Base-by-base conservation (phyloP, 2,888 invertebrate genomes). In the Sipha maydis region DNA sequence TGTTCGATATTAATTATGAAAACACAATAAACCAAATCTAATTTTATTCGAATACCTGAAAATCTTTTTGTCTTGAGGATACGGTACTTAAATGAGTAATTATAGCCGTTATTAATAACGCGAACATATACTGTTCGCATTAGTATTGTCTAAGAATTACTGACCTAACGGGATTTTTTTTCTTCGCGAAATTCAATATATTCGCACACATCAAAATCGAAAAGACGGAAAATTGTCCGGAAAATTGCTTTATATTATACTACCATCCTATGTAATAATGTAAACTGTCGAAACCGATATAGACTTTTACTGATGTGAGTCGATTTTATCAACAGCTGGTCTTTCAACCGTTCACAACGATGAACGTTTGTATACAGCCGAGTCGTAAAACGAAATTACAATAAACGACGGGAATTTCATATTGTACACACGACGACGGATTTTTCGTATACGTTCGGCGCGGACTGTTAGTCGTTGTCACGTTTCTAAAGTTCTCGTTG, bases 321-420 rank as follows among this genome's bases (percentile, higher is more conserved):
- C 28, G 31, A 71, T 31, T 28, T 71, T 71, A 61, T 71, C 4
- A 71, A 71, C 71, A 28, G 71, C 71, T 31, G 25, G 21, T 75
- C 75, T 75, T 75, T 38, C 9, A 38, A 38, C 38, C 38, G 75
- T 38, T 11, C 34, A 21, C 4, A 34, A 75, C 17, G 28, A 38
- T 5, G 75, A 38, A 17, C 25, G 34, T 38, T 38, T 31, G 73
- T 73, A 73, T 31, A 38, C 75, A 75, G 75, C 11, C 75, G 38
- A 38, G 19, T 73, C 73, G 75, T 75, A 75, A 75, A 75, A 75
- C 21, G 31, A 34, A 73, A 73, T 34, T 75, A 75, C 75, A 38
- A 75, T 75, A 38, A 75, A 38, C 21, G 75, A 69, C 21, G 2
- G 2, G 73, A 38, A 75, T 75, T 75, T 75, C 75, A 25, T 21